Percentiles rank a stretch among this genome's conserved stretches.
Conservation (phyloP, 2,113 vertebrate genomes). For the Mixornis gularis region DNA sequence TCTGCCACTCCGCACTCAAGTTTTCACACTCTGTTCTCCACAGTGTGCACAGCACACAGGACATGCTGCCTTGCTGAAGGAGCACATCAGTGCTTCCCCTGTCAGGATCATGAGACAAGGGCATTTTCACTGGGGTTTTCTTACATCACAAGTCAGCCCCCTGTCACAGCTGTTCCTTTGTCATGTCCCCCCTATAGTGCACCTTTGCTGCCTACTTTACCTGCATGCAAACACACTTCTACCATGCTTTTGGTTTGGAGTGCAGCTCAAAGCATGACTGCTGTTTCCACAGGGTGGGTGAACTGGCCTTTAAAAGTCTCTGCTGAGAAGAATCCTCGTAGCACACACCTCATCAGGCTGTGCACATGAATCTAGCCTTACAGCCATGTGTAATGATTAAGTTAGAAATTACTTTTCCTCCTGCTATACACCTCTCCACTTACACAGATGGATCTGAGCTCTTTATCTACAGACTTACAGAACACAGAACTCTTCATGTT, state of each 20-base stretch:
- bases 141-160: neutral
- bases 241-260: neutral
- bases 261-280: neutral
- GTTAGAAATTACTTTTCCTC: neutral
- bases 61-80: neutral
- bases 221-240: accelerated
- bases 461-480: neutral
- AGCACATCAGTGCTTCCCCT: neutral
- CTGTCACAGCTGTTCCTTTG: neutral
- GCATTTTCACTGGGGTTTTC: neutral
- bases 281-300: neutral
- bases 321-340: neutral
- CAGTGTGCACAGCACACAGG: neutral
- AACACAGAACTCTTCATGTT: neutral
- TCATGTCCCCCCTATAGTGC: accelerated
- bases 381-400: neutral
- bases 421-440: neutral
- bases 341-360: neutral
- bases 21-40: neutral
- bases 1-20: neutral
- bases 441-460: neutral
- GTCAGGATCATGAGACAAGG: neutral
- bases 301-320: neutral
- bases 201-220: neutral
- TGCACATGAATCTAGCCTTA: neutral